Conservation (phyloP, 2,113 vertebrate genomes). For the Chelonoidis abingdonii region DNA sequence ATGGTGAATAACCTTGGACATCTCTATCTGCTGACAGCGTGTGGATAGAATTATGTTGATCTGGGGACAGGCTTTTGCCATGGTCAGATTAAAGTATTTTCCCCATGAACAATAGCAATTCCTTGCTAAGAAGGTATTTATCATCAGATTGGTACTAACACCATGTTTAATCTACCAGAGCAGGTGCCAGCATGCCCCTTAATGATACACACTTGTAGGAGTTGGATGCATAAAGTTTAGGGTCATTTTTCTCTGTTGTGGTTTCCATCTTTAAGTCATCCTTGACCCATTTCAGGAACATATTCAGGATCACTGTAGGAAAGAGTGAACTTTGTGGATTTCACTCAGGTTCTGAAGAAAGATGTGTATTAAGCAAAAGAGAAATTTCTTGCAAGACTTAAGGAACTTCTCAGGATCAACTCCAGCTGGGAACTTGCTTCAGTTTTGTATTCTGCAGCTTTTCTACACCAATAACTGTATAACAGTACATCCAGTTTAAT, state of each 20-base stretch:
- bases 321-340: not conserved
- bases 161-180: not conserved
- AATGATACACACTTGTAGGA: not conserved
- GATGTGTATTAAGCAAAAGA: not conserved
- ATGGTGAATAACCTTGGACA: slow-evolving; percentile 22
- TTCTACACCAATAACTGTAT: not conserved
- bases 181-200: not conserved
- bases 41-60: not conserved
- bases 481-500: not conserved
- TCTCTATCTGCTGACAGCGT: not conserved
- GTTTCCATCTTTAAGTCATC: too few species aligned
- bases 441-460: not conserved
- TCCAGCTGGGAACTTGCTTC: not conserved
- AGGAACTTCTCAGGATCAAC: not conserved
- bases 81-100: not conserved
- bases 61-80: not conserved
- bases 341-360: not conserved
- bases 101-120: not conserved
- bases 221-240: not conserved
- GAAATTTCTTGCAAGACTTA: not conserved
- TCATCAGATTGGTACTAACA: not conserved
- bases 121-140: not conserved
- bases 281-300: not conserved
- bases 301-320: not conserved
- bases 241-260: not conserved